Evolutionary conservation across 2,797 vertebrate genomes (phyloP).

Genomic region (Chaunax sp.): DNA sequence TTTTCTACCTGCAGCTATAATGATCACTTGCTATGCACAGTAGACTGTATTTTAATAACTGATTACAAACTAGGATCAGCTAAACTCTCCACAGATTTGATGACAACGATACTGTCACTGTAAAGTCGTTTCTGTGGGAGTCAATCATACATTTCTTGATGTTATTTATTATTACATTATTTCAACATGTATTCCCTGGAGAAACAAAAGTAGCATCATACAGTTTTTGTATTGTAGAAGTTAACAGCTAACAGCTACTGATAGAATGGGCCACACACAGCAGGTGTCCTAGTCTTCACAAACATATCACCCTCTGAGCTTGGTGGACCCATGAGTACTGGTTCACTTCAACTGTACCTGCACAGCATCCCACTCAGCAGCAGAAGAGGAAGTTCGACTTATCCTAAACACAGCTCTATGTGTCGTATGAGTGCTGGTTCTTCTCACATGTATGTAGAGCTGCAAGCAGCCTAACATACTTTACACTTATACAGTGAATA

Average conservation of each 20-base stretch:
- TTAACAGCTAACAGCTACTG: conserved; percentile 27
- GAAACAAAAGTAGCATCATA: neutral
- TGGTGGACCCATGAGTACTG: conserved; percentile 8
- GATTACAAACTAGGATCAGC: too few relatives aligned
- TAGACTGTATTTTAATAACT: too few relatives aligned
- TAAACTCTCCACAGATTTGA: too few relatives aligned
- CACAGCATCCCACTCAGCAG: conserved; percentile 20
- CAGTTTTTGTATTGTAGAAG: neutral
- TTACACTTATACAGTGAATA: too few relatives aligned
- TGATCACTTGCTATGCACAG: too few relatives aligned
- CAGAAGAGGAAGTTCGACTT: neutral
- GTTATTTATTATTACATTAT: conserved; percentile 7
- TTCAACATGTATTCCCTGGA: neutral
- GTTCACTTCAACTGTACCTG: conserved; percentile 20
- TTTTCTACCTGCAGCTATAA: too few relatives aligned
- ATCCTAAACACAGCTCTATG: neutral
- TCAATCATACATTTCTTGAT: neutral
- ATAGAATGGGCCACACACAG: conserved; percentile 6
- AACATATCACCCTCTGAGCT: neutral
- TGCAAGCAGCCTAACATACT: too few relatives aligned
- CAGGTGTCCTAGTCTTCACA: conserved; percentile 29
- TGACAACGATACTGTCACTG: neutral
- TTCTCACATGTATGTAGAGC: neutral
- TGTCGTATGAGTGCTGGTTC: neutral
- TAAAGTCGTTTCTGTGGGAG: too few relatives aligned